Base-by-base conservation (phyloP, 1,140 invertebrate species). In the Acromyrmex charruanus region DNA sequence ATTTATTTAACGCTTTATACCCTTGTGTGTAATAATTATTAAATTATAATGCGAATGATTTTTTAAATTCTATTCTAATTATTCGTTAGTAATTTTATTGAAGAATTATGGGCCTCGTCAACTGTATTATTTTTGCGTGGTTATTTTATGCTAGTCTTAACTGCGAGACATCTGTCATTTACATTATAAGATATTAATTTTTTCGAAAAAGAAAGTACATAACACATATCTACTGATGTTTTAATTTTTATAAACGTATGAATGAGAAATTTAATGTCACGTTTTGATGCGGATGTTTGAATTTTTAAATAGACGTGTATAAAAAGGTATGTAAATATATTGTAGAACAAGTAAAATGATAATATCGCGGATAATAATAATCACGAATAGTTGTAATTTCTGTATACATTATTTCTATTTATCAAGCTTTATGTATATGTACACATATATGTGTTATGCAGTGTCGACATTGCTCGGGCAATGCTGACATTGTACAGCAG, bases 81-180 rank as follows among this genome's bases (percentile, higher is more conserved):
- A 75, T 63, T 55, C 14, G 0, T 28, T 31, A 21, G 14, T 80
- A 80, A 53, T 68, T 61, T 44, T 18, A 35, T 44, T 44, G 44
- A 49, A 10, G 5, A 3, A 81, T 44, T 71, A 12, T 12, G 21
- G 4, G 12, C 44, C 16, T 53, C 44, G 7, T 18, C 9, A 69
- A 16, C 18, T 58, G 9, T 35, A 16, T 49, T 44, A 69, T 69
- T 81, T 58, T 81, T n/a, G 31, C 7, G 18, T 18, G 21, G 5
- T 71, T 58, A 80, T 80, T 39, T 79, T 71, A 6, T 71, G 35
- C 79, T 81, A 81, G 79, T 81, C 79, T 81, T 71, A 81, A 71
- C 3, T 25, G 65, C 65, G 5, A 81, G 6, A 39, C 25, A 4
- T 59, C 18, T 39, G n/a, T 80, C n/a, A 69, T 39, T 69, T 69